Evolutionary conservation across 2,797 vertebrate genomes (phyloP).

Genomic region (Stomatorhinus walkeri): DNA sequence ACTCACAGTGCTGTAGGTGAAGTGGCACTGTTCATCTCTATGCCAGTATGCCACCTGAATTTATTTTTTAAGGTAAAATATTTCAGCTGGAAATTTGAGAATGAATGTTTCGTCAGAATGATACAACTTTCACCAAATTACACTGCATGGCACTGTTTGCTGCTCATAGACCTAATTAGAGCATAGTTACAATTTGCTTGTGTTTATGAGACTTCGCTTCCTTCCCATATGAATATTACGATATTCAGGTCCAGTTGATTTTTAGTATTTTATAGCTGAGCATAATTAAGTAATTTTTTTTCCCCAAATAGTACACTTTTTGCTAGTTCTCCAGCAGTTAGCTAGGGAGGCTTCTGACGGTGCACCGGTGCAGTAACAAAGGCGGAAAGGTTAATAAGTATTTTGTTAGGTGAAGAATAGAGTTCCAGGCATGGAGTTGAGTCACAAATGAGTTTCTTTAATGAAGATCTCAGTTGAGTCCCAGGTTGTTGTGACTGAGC

Average conservation of each 20-base stretch:
- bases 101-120: not conserved
- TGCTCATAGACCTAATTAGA: not conserved
- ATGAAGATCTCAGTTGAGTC: constrained; percentile 3
- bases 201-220: not conserved
- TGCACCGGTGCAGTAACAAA: not conserved
- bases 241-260: not conserved
- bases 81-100: not conserved
- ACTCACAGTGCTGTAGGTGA: not conserved
- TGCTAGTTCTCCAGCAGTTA: not conserved
- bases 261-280: not conserved
- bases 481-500: constrained; percentile 6
- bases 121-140: not conserved
- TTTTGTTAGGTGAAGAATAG: not conserved
- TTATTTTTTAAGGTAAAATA: not conserved
- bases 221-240: not conserved
- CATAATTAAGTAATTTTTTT: not conserved
- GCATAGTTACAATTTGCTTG: not conserved
- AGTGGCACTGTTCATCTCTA: not conserved
- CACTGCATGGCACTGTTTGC: not conserved
- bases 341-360: not conserved
- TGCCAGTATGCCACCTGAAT: not conserved
- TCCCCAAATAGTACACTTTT: not conserved
- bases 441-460: constrained; percentile 10
- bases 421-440: not conserved
- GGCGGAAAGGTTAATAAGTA: not conserved